Evolutionary conservation across 2,797 vertebrate species (phyloP).

Genomic region (Acrossocheilus fasciatus): DNA sequence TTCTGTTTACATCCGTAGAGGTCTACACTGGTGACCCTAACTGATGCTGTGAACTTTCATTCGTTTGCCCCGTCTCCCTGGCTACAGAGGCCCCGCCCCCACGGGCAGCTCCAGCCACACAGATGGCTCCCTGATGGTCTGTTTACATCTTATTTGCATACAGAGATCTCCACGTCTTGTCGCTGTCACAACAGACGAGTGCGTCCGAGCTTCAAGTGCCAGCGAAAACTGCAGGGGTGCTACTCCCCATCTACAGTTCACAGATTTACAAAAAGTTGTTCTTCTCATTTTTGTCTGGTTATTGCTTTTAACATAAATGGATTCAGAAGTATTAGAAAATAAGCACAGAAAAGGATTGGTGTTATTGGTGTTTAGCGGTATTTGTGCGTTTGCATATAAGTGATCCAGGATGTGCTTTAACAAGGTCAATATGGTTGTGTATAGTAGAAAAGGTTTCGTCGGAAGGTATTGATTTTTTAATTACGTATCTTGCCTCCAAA

Average conservation of each 20-base stretch:
- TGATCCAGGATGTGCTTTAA: conserved; percentile 48
- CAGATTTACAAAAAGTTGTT: not conserved
- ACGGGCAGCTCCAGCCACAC: conserved; percentile 32
- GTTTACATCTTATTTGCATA: conserved; percentile 65
- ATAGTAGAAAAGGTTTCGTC: conserved; percentile 59
- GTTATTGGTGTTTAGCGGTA: conserved; percentile 49
- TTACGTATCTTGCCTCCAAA: conserved; percentile 51
- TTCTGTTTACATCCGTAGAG: conserved; percentile 47
- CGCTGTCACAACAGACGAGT: conserved; percentile 57
- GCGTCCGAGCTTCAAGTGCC: conserved; percentile 44
- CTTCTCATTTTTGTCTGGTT: not conserved
- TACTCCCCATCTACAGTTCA: conserved; percentile 10
- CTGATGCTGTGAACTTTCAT: conserved; percentile 37
- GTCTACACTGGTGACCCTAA: conserved; percentile 45
- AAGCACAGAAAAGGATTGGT: not conserved
- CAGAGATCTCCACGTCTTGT: conserved; percentile 55
- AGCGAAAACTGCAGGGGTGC: conserved; percentile 40
- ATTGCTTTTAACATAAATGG: not conserved
- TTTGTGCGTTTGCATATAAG: conserved; percentile 44
- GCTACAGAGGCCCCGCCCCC: conserved; percentile 37
- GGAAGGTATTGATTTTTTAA: conserved; percentile 68
- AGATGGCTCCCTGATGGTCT: conserved; percentile 52
- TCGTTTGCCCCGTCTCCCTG: conserved; percentile 39
- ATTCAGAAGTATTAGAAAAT: not conserved
- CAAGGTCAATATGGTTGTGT: conserved; percentile 61